These are phyloP conservation scores for Tetragonisca angustula DNA, from an alignment of 2,888 invertebrate species.

Conservation along the genomic window DNA sequence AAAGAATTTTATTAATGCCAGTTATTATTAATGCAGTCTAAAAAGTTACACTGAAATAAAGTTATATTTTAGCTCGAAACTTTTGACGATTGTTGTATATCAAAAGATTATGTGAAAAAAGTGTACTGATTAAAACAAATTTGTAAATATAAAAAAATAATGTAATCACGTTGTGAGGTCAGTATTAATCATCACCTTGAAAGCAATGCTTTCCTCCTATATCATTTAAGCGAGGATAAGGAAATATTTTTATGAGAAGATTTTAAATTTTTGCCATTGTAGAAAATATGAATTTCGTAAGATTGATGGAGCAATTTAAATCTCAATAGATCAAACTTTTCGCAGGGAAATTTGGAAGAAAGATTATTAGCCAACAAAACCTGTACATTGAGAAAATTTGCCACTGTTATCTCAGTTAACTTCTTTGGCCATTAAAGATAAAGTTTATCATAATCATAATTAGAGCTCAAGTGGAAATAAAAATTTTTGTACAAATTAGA, in stretches of 20 bases:
- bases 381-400: not conserved
- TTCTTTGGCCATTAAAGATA: not conserved
- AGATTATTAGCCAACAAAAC: not conserved
- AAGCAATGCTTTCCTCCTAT: not conserved
- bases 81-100: fast-evolving
- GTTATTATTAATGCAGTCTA: too few species aligned
- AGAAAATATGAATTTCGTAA: not conserved
- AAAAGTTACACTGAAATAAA: not conserved
- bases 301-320: fast-evolving
- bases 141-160: not conserved
- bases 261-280: not conserved
- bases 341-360: not conserved
- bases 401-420: not conserved
- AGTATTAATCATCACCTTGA: not conserved
- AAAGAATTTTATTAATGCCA: too few species aligned
- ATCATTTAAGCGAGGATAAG: not conserved
- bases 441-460: not conserved
- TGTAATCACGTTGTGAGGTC: not conserved
- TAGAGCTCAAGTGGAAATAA: not conserved
- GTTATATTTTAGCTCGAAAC: not conserved
- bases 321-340: not conserved
- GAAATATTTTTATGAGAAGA: not conserved
- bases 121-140: not conserved
- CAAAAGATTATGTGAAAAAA: not conserved
- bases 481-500: not conserved